Percentiles rank a stretch among this genome's conserved stretches.
These are phyloP conservation scores for Nasonia oneida DNA, from an alignment of 2,888 invertebrate genomes.

Conservation along the genomic window DNA sequence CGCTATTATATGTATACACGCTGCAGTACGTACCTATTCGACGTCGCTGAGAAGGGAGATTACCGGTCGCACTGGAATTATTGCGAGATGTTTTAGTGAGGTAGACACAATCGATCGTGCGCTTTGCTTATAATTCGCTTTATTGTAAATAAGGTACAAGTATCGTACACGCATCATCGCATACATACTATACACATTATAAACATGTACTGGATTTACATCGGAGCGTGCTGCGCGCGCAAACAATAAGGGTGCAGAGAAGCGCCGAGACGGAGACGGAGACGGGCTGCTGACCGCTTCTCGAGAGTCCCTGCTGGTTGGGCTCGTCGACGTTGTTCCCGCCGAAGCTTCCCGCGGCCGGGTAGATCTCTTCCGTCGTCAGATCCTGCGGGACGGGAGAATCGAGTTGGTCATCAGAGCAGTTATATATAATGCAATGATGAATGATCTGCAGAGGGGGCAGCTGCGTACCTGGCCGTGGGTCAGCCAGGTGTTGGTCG, in stretches of 20 bases:
- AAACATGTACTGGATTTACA: background rate
- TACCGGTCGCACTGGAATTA: background rate
- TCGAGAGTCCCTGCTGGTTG: slow-evolving; percentile 81
- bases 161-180: background rate
- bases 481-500: slow-evolving; percentile 72
- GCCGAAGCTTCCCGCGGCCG: slow-evolving; percentile 80
- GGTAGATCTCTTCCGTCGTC: slow-evolving; percentile 79
- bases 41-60: background rate
- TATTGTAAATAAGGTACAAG: background rate
- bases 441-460: too few relatives aligned
- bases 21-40: too few relatives aligned
- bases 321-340: slow-evolving; percentile 82
- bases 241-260: slow-evolving; percentile 10
- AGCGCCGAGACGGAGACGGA: background rate
- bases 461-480: slow-evolving; percentile 67
- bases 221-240: background rate
- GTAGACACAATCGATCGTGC: too few relatives aligned
- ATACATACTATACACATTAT: background rate
- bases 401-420: background rate
- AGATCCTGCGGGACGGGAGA: slow-evolving; percentile 65
- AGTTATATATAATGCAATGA: too few relatives aligned
- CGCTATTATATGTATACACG: too few relatives aligned
- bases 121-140: background rate
- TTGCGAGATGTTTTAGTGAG: background rate
- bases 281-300: slow-evolving; percentile 63